A percentile compares a stretch with the other conserved stretches of the same genome.
These are phyloP conservation scores for Stictonetta naevosa DNA, from an alignment of 2,113 vertebrate genomes.

Conservation along the genomic window DNA sequence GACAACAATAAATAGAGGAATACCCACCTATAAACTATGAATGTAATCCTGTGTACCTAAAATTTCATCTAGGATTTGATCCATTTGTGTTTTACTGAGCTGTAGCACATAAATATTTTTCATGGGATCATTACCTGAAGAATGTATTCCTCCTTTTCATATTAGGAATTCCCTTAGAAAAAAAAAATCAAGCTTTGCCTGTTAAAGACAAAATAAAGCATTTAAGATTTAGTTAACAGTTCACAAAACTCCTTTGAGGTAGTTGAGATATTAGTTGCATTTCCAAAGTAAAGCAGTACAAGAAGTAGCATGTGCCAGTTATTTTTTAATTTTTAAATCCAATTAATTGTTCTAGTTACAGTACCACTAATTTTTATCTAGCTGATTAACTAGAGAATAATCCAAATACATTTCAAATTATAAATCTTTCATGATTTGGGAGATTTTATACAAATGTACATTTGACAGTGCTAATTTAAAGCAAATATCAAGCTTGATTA, in stretches of 20 bases:
- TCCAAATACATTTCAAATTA: constrained; percentile 94
- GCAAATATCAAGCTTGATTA: constrained; percentile 97
- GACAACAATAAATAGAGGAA: background rate
- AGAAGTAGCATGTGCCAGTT: background rate
- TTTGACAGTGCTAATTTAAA: constrained; percentile 96
- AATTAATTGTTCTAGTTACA: constrained; percentile 77
- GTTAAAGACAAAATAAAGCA: background rate
- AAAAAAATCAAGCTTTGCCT: background rate
- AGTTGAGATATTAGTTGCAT: constrained; percentile 1
- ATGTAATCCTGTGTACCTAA: background rate
- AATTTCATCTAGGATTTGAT: background rate
- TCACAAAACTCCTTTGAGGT: background rate
- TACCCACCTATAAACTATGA: background rate
- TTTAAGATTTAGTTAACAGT: background rate
- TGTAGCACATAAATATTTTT: background rate
- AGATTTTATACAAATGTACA: constrained; percentile 95
- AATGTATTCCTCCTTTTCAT: background rate
- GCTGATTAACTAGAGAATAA: constrained; percentile 92
- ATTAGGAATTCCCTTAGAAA: background rate
- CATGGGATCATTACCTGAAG: background rate
- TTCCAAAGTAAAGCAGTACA: background rate
- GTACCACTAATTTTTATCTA: constrained; percentile 80
- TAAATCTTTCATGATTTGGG: constrained; percentile 98
- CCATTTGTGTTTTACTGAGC: background rate
- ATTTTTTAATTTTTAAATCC: constrained; percentile 68